Percentiles rank a stretch among this genome's conserved stretches.
Conservation (phyloP, 2,113 vertebrate species). For the Egretta garzetta region DNA sequence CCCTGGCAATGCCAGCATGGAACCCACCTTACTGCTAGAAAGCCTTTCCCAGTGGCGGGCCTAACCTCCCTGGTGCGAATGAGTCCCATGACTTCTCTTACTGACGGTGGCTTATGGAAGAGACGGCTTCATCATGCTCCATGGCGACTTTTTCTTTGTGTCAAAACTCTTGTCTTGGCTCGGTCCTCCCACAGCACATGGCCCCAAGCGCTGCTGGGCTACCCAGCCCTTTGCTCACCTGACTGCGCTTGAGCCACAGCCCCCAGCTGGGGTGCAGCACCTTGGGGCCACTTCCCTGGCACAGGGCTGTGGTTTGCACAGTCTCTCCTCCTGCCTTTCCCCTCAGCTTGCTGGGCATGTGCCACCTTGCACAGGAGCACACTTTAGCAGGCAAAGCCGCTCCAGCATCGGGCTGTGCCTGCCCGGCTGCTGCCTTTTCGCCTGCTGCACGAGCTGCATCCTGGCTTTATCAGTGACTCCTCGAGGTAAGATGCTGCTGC, state of each 20-base stretch:
- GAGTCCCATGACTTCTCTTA: neutral
- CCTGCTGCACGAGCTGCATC: neutral
- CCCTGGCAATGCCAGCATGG: neutral
- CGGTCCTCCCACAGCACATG: fast-evolving
- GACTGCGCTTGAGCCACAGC: neutral
- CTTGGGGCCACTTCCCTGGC: fast-evolving
- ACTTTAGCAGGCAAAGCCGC: neutral
- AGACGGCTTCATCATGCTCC: fast-evolving
- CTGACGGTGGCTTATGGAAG: fast-evolving
- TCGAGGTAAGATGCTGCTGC: neutral
- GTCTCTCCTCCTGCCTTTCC: neutral
- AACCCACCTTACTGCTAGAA: neutral
- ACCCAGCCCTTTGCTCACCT: neutral
- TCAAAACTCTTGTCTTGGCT: neutral
- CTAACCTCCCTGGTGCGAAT: neutral
- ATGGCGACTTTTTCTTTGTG: fast-evolving
- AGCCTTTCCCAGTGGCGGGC: neutral
- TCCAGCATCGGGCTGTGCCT: neutral
- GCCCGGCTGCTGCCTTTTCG: neutral
- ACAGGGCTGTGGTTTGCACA: neutral
- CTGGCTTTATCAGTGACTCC: neutral
- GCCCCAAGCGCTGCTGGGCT: fast-evolving
- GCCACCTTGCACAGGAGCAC: neutral
- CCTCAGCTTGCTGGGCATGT: neutral
- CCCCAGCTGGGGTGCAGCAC: neutral